phyloP scores from a whole-genome alignment of 2,797 vertebrate genomes.

The Menidia menidia region DNA sequence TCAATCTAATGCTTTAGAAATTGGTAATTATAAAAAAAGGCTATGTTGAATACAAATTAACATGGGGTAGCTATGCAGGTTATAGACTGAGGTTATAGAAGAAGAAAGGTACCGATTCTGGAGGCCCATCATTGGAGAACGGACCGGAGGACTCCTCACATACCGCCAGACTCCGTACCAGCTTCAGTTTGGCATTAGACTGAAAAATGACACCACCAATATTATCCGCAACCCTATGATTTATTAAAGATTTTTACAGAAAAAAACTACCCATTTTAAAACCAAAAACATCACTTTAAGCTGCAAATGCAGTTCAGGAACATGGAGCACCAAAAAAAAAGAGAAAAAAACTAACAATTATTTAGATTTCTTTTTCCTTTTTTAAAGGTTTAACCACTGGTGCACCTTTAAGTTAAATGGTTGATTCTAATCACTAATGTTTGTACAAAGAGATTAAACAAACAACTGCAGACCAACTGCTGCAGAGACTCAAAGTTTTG shows the following conservation, averaged over 20 bases:
- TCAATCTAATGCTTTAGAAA: too few relatives aligned
- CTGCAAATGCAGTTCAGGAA: background rate
- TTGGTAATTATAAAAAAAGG: background rate
- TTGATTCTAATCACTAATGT: too few relatives aligned
- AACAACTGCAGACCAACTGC: too few relatives aligned
- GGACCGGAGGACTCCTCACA: slow-evolving; percentile 95
- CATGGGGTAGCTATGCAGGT: background rate
- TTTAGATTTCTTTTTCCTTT: too few relatives aligned
- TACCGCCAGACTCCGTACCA: slow-evolving; percentile 96
- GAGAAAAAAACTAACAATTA: too few relatives aligned
- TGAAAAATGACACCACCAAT: slow-evolving; percentile 67
- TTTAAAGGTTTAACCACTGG: too few relatives aligned
- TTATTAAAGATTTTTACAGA: background rate
- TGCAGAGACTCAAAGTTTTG: too few relatives aligned
- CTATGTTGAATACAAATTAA: background rate
- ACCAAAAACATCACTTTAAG: background rate
- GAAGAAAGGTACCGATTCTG: slow-evolving; percentile 84
- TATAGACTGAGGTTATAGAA: slow-evolving; percentile 17
- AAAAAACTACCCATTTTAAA: background rate
- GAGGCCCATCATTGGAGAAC: slow-evolving; percentile 87
- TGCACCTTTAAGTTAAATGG: background rate
- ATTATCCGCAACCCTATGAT: background rate
- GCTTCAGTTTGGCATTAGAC: slow-evolving; percentile 98
- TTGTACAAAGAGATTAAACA: too few relatives aligned
- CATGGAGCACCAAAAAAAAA: background rate